phyloP scores from a whole-genome alignment of 2,113 vertebrate species.

The Protobothrops flavoviridis region DNA sequence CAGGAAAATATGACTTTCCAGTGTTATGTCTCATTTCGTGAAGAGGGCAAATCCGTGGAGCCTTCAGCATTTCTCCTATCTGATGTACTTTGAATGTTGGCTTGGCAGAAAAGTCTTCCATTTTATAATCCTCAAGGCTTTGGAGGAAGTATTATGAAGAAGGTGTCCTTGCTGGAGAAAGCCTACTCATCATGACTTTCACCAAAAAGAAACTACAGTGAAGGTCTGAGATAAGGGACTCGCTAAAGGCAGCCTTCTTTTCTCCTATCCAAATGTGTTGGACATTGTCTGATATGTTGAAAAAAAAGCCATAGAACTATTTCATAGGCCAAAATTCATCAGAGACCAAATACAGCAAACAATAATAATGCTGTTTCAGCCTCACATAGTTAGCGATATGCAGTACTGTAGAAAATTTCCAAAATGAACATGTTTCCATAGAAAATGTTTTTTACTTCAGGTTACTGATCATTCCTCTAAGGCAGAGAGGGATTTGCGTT shows the following conservation, averaged over 20 bases:
- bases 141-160: not conserved
- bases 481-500: not conserved
- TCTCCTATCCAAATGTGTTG: not conserved
- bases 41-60: not conserved
- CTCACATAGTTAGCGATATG: not conserved
- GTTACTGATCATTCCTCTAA: not conserved
- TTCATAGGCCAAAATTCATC: not conserved
- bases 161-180: not conserved
- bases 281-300: not conserved
- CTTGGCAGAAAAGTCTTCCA: not conserved
- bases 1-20: not conserved
- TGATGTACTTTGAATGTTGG: not conserved
- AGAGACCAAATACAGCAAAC: not conserved
- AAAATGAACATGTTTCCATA: not conserved
- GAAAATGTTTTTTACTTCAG: not conserved
- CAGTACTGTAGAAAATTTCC: not conserved
- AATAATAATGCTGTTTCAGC: not conserved
- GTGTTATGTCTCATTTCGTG: not conserved
- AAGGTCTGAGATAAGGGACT: not conserved
- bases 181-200: not conserved
- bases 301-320: not conserved
- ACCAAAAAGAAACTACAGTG: not conserved
- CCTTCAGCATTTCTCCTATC: not conserved
- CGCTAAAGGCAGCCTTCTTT: not conserved
- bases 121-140: not conserved